A percentile compares a stretch with the other conserved stretches of the same genome.
phyloP scores from a whole-genome alignment of 2,888 invertebrate species.

The Cerastis rubricosa region DNA sequence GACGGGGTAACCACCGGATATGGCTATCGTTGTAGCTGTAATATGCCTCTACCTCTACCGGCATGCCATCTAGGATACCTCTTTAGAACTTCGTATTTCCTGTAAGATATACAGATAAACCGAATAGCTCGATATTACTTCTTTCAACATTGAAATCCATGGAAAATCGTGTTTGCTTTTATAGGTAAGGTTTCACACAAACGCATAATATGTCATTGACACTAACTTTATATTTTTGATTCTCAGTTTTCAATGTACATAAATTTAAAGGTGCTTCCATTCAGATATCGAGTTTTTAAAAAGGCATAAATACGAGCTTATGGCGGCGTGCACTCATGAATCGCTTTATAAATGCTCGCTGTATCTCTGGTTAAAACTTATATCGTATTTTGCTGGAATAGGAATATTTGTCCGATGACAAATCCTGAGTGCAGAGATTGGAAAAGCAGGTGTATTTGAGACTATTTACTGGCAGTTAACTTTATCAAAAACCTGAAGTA shows the following conservation, averaged over 20 bases:
- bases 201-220: constrained; percentile 7
- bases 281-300: constrained; percentile 28
- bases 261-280: constrained; percentile 26
- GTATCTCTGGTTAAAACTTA: constrained; percentile 38
- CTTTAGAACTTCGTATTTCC: constrained; percentile 39
- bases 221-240: constrained; percentile 5
- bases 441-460: constrained; percentile 26
- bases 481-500: background rate
- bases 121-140: constrained; percentile 12
- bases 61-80: constrained; percentile 41
- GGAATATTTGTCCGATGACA: constrained; percentile 50
- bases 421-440: constrained; percentile 27
- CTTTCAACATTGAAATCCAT: background rate
- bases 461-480: constrained; percentile 15
- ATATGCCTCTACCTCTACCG: constrained; percentile 48
- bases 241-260: constrained; percentile 26
- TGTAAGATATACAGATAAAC: constrained; percentile 11
- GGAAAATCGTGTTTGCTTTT: background rate
- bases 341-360: constrained; percentile 42
- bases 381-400: constrained; percentile 39
- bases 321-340: constrained; percentile 42
- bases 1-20: constrained; percentile 58
- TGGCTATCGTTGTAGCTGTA: constrained; percentile 58
- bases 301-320: constrained; percentile 38
- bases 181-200: background rate